A percentile compares a stretch with the other conserved stretches of the same genome.
Conservation (phyloP, 2,888 invertebrate species). For the Eupithecia centaureata region DNA sequence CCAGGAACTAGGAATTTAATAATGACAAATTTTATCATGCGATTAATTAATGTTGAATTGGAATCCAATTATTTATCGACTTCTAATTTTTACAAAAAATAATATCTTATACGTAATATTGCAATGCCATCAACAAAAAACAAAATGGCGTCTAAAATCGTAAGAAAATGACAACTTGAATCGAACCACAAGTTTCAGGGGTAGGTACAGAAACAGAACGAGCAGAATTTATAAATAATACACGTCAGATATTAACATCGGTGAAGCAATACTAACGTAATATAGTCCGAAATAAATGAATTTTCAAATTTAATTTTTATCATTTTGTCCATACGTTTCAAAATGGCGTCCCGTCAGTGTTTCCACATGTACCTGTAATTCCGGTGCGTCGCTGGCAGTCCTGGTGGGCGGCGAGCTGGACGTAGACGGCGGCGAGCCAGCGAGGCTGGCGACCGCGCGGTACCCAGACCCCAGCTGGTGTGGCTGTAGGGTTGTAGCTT, state of each 20-base stretch:
- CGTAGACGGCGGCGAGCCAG: constrained; percentile 48
- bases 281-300: too few relatives aligned
- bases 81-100: not conserved
- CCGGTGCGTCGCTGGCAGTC: constrained; percentile 30
- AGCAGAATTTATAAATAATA: too few relatives aligned
- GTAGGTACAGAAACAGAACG: not conserved
- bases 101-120: too few relatives aligned
- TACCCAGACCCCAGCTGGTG: constrained; percentile 68
- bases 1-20: not conserved
- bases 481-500: constrained; percentile 57
- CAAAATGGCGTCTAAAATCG: not conserved
- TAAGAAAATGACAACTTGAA: not conserved
- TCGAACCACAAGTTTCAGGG: not conserved
- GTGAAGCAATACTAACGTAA: too few relatives aligned
- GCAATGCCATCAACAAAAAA: not conserved
- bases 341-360: constrained; percentile 2
- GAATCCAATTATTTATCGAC: not conserved
- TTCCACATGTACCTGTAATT: constrained; percentile 38
- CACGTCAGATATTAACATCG: too few relatives aligned
- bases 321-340: constrained; percentile 3
- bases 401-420: constrained; percentile 33
- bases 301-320: too few relatives aligned
- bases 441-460: constrained; percentile 66
- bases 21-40: not conserved
- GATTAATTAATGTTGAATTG: too few relatives aligned